Conservation (phyloP, 2,113 vertebrate species). For the Psittacus erithacus region DNA sequence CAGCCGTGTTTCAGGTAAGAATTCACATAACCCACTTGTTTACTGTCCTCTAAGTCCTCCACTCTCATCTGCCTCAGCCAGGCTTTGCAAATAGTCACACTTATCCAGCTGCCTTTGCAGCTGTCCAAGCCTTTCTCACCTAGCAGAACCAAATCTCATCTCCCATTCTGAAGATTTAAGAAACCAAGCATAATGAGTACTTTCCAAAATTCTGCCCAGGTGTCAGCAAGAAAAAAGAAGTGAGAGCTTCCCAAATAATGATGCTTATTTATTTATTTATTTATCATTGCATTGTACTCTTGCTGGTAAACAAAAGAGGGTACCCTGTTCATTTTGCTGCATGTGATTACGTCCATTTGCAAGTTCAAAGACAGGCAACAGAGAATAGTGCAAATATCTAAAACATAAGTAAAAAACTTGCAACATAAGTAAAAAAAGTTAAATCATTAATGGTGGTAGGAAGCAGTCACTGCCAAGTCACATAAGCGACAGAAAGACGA, state of each 20-base stretch:
- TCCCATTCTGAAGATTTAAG: background rate
- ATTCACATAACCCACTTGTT: background rate
- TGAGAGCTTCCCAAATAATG: background rate
- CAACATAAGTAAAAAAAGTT: background rate
- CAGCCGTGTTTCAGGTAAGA: background rate
- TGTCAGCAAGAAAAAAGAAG: background rate
- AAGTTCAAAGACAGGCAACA: background rate
- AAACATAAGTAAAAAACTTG: background rate
- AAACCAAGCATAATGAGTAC: background rate
- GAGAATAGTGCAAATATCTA: background rate
- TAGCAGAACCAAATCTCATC: background rate
- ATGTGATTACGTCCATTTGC: background rate
- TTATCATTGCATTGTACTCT: background rate
- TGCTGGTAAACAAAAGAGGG: background rate
- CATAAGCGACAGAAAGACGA: background rate
- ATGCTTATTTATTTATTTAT: background rate
- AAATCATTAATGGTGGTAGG: background rate
- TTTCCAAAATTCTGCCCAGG: background rate
- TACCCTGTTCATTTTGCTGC: background rate
- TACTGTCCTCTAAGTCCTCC: background rate
- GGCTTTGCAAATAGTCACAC: background rate
- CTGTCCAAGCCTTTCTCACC: background rate
- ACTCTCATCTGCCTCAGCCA: background rate
- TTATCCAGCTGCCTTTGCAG: background rate
- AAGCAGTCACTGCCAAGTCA: background rate